Evolutionary conservation across 1,140 invertebrate species (phyloP).

Genomic region (Papilio aristodemus): DNA sequence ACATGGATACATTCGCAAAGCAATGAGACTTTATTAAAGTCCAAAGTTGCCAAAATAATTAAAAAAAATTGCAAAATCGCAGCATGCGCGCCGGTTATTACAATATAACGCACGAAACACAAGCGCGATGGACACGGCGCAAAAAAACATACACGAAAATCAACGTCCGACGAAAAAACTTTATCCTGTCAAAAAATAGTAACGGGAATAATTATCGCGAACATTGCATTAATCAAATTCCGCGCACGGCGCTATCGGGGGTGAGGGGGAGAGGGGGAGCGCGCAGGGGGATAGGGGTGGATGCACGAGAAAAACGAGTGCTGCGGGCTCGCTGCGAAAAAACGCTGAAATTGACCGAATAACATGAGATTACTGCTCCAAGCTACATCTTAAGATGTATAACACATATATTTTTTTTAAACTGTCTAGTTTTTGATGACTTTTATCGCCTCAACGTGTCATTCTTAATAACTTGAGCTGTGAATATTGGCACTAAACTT

Average conservation of each 20-base stretch:
- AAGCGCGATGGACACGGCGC: conserved; percentile 31
- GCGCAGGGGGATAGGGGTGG: conserved; percentile 32
- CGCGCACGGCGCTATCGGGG: conserved; percentile 66
- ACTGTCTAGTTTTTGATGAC: too few relatives aligned
- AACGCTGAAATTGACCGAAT: conserved; percentile 58
- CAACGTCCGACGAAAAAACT: conserved; percentile 60
- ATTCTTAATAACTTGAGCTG: too few relatives aligned
- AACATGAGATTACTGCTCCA: conserved; percentile 36
- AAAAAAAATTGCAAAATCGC: conserved; percentile 35
- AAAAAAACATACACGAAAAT: conserved; percentile 45
- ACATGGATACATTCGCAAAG: conserved; percentile 2
- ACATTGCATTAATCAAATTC: conserved; percentile 80
- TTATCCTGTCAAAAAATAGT: conserved; percentile 78
- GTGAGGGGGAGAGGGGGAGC: conserved; percentile 34
- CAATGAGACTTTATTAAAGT: conserved; percentile 20
- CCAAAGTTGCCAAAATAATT: background rate
- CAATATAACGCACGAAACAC: conserved; percentile 33
- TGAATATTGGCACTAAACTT: too few relatives aligned
- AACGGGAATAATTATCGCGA: conserved; percentile 79
- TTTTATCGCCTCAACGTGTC: too few relatives aligned
- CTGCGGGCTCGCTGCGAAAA: conserved; percentile 72
- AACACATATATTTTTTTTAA: background rate
- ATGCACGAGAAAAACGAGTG: conserved; percentile 64
- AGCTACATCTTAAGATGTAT: conserved; percentile 41
- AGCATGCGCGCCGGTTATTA: conserved; percentile 35